These are phyloP conservation scores for Brienomyrus longianalis DNA, from an alignment of 2,113 vertebrate genomes.

Conservation along the genomic window DNA sequence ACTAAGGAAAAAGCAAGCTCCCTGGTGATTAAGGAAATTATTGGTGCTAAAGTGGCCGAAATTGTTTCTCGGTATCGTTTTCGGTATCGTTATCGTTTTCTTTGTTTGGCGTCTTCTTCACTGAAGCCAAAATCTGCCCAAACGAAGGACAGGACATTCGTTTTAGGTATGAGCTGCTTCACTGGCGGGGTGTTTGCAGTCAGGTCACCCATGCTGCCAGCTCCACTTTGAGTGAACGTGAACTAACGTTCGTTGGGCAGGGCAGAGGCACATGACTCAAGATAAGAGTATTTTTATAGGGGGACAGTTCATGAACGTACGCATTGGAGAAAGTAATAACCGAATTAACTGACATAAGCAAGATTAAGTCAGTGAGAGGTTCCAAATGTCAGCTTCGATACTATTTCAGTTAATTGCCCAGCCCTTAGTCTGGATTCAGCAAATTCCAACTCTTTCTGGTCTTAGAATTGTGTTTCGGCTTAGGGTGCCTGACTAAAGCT, in stretches of 20 bases:
- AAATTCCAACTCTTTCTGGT: not conserved
- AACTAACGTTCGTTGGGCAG: too few relatives aligned
- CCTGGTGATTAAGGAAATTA: not conserved
- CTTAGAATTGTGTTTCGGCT: not conserved
- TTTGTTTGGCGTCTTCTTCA: not conserved
- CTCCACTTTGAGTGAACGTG: too few relatives aligned
- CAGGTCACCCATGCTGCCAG: too few relatives aligned
- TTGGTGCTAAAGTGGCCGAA: not conserved
- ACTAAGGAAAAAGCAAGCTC: not conserved
- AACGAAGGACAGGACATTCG: not conserved
- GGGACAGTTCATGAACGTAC: not conserved
- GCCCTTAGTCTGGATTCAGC: not conserved
- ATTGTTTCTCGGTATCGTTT: not conserved
- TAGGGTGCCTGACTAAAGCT: not conserved
- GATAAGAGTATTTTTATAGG: not conserved
- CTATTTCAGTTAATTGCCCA: not conserved
- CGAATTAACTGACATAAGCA: not conserved
- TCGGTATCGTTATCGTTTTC: not conserved
- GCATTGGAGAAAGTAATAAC: not conserved
- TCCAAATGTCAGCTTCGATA: not conserved
- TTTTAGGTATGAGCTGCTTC: not conserved
- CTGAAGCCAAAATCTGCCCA: not conserved
- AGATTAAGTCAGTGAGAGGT: not conserved
- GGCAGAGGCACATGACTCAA: not conserved
- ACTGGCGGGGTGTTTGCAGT: too few relatives aligned